phyloP scores from a whole-genome alignment of 2,113 vertebrate species.

The Eurypyga helias region DNA sequence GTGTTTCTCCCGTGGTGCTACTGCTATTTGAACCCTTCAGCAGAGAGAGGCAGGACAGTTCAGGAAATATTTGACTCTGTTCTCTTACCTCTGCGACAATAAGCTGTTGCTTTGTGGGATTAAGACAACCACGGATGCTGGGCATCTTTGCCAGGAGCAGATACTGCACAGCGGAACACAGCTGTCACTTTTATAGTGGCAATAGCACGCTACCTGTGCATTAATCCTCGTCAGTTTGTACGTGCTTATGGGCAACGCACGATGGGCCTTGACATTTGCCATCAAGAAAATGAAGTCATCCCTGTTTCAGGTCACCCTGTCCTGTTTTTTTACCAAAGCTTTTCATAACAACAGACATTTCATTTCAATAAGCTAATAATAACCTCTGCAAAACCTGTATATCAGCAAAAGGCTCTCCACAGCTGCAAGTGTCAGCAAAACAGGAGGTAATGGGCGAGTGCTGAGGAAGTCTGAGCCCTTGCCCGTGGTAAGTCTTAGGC shows the following conservation, averaged over 20 bases:
- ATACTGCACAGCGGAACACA: background rate
- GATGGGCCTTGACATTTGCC: background rate
- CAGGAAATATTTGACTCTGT: background rate
- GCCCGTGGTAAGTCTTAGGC: accelerated
- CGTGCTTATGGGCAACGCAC: background rate
- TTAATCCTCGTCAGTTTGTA: background rate
- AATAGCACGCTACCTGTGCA: background rate
- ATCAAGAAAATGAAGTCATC: background rate
- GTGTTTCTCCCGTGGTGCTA: accelerated
- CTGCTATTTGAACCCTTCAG: background rate
- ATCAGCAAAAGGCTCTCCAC: background rate
- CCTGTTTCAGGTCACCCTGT: background rate
- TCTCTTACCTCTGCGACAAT: background rate
- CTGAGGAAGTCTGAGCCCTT: background rate
- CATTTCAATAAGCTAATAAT: background rate
- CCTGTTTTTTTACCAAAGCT: background rate
- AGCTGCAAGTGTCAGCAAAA: background rate
- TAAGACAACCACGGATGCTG: background rate
- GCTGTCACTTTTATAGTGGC: background rate
- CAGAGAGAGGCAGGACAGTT: background rate
- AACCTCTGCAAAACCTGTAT: background rate
- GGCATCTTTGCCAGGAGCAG: background rate
- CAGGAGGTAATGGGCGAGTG: background rate
- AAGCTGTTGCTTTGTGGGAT: background rate
- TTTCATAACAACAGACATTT: background rate